phyloP scores from a whole-genome alignment of 2,888 invertebrate genomes.

The Trichogramma dendrolimi region DNA sequence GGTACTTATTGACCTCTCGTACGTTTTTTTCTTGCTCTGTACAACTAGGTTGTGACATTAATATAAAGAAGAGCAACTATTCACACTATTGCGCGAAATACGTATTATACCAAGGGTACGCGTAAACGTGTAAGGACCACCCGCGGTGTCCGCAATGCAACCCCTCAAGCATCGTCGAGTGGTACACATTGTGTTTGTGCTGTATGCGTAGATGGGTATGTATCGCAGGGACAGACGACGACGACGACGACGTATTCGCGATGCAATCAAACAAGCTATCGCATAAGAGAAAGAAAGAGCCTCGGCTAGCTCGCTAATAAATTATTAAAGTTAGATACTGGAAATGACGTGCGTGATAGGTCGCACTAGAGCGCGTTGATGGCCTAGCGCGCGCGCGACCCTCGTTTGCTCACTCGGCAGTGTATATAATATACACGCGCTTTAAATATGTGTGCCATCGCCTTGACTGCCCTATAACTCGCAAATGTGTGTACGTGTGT shows the following conservation, averaged over 20 bases:
- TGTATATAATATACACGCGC: too few species aligned
- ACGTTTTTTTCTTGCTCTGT: too few species aligned
- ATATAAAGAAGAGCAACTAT: too few species aligned
- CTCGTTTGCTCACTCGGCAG: too few species aligned
- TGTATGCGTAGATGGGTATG: conserved; percentile 27
- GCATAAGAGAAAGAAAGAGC: not conserved
- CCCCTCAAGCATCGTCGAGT: conserved; percentile 26
- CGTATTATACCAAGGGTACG: too few species aligned
- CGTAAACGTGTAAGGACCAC: conserved; percentile 47
- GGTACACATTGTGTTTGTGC: conserved; percentile 26
- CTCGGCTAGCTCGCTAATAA: conserved; percentile 45
- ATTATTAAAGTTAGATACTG: conserved; percentile 52
- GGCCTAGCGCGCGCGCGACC: not conserved
- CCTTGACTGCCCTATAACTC: too few species aligned
- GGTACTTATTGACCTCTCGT: conserved; percentile 20
- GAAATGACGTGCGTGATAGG: conserved; percentile 42
- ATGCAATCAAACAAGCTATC: conserved; percentile 41
- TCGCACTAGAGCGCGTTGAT: not conserved
- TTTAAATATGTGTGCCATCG: too few species aligned
- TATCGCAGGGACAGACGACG: conserved; percentile 45
- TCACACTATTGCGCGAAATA: too few species aligned
- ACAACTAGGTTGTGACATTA: too few species aligned
- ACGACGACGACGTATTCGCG: conserved; percentile 32
- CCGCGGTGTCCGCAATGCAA: conserved; percentile 40
- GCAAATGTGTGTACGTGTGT: too few species aligned